phyloP scores from a whole-genome alignment of 2,797 vertebrate species.

The Sebastes taczanowskii region DNA sequence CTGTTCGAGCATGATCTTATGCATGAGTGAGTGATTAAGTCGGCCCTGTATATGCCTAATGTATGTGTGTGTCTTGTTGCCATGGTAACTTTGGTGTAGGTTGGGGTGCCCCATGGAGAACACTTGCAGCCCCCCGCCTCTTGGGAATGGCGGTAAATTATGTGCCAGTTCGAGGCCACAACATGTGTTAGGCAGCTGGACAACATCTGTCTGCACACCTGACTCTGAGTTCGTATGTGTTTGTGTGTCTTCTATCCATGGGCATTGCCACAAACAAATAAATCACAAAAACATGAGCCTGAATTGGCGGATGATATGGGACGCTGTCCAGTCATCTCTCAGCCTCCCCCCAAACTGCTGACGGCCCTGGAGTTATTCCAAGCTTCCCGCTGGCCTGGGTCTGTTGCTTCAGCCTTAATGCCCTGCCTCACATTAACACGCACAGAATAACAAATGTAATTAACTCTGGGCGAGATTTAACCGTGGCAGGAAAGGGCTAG shows the following conservation, averaged over 20 bases:
- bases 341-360: conserved; percentile 23
- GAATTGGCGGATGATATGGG: conserved; percentile 25
- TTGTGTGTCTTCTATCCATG: background rate
- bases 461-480: conserved; percentile 58
- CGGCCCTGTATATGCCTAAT: conserved; percentile 15
- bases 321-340: conserved; percentile 37
- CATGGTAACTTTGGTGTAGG: conserved; percentile 65
- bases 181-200: conserved; percentile 13
- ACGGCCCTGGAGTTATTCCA: conserved; percentile 60
- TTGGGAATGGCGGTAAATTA: conserved; percentile 25
- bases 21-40: conserved; percentile 62
- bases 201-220: conserved; percentile 33
- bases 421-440: conserved; percentile 57
- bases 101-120: conserved; percentile 57
- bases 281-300: conserved; percentile 8
- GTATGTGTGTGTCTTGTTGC: conserved; percentile 55
- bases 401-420: conserved; percentile 62
- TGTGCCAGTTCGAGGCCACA: conserved; percentile 15
- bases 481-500: conserved; percentile 27
- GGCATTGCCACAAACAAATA: background rate
- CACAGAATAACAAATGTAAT: conserved; percentile 66
- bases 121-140: conserved; percentile 42
- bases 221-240: background rate
- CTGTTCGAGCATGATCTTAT: conserved; percentile 55
- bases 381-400: conserved; percentile 59